A percentile compares a stretch with the other conserved stretches of the same genome.
These are phyloP conservation scores for Odontomachus brunneus DNA, from an alignment of 1,140 invertebrate genomes.

Conservation along the genomic window DNA sequence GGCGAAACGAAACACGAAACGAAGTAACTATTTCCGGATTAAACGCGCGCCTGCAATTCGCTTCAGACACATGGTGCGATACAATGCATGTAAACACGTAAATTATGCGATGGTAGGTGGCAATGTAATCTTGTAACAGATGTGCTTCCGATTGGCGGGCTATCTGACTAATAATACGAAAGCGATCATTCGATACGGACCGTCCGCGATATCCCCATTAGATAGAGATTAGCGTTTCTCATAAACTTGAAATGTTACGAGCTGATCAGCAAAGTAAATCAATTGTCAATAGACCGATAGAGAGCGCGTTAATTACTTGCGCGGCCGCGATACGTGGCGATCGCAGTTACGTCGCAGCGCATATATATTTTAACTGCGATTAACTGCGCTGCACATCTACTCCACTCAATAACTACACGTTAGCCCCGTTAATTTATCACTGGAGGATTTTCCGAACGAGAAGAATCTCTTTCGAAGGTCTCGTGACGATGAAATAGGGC, in stretches of 20 bases:
- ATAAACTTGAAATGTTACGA: conserved; percentile 37
- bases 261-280: conserved; percentile 23
- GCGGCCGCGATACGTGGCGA: neutral
- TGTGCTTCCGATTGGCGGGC: conserved; percentile 28
- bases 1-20: neutral
- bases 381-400: too few relatives aligned
- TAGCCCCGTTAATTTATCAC: neutral
- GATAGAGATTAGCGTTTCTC: conserved; percentile 18
- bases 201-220: neutral
- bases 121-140: conserved; percentile 37
- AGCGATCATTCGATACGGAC: conserved; percentile 15
- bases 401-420: neutral
- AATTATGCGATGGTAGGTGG: conserved; percentile 16
- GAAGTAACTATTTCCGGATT: neutral
- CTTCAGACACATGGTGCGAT: neutral
- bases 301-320: neutral
- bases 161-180: conserved; percentile 35
- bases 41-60: conserved; percentile 8
- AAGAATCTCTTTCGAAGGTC: too few relatives aligned
- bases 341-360: neutral
- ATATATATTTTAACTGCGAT: neutral
- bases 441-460: neutral
- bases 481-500: neutral
- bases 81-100: neutral
- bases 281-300: neutral